Evolutionary conservation across 2,797 vertebrate genomes (phyloP).

Genomic region (Alouatta caraya): DNA sequence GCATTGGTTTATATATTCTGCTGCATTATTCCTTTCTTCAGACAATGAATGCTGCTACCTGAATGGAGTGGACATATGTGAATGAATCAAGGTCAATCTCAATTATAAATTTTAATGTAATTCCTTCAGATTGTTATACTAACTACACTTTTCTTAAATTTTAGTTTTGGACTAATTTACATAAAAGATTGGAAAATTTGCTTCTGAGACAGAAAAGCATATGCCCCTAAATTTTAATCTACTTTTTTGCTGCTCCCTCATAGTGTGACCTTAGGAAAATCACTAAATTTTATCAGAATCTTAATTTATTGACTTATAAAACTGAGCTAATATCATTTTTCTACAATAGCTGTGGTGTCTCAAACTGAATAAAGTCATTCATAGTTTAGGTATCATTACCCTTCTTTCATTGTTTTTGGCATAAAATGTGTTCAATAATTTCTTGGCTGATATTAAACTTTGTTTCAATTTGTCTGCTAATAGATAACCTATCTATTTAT

Average conservation of each 20-base stretch:
- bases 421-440: background rate
- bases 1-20: background rate
- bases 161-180: background rate
- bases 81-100: background rate
- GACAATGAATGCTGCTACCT: background rate
- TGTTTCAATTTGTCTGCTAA: constrained; percentile 18
- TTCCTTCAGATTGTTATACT: background rate
- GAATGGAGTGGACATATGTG: background rate
- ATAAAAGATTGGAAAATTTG: background rate
- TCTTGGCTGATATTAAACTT: background rate
- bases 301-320: background rate
- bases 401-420: constrained; percentile 2
- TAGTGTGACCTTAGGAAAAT: background rate
- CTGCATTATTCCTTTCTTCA: background rate
- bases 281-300: background rate
- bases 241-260: background rate
- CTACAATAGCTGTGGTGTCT: background rate
- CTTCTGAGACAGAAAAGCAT: background rate
- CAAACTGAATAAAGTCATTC: background rate
- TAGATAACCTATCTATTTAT: background rate
- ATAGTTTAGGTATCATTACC: background rate
- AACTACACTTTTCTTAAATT: background rate
- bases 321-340: background rate
- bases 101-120: background rate
- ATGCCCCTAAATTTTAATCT: background rate